These are phyloP conservation scores for Aphelenchoides bicaudatus DNA, from an alignment of 2,888 invertebrate genomes.

Conservation along the genomic window DNA sequence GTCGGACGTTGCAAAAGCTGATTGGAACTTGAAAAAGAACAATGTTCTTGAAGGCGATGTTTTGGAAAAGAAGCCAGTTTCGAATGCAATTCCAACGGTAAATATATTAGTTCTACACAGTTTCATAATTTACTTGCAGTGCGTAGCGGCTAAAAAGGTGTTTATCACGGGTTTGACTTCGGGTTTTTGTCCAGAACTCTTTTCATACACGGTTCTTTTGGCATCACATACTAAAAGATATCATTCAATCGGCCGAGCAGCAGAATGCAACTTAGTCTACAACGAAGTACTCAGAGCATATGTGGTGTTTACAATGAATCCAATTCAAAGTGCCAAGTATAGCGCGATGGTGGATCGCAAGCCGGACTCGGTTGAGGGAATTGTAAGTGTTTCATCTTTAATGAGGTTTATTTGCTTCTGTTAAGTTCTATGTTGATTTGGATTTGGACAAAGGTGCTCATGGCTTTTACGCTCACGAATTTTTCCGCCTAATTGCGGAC, in stretches of 20 bases:
- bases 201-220: not conserved
- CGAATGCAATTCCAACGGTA: too few species aligned
- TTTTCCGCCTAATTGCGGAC: not conserved
- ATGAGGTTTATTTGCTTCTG: not conserved
- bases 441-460: not conserved
- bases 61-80: not conserved
- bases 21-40: not conserved
- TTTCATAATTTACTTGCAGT: not conserved
- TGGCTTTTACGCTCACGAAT: not conserved
- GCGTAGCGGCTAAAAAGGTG: not conserved
- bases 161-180: conserved; percentile 1
- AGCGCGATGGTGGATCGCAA: too few species aligned
- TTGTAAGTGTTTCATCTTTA: not conserved
- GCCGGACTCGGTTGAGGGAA: not conserved
- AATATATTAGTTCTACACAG: too few species aligned
- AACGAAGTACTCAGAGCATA: not conserved
- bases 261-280: not conserved
- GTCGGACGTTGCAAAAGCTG: not conserved
- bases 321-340: too few species aligned
- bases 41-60: not conserved
- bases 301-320: not conserved
- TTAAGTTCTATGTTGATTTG: not conserved
- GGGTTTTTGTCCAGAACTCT: not conserved
- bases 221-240: not conserved
- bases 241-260: not conserved